Evolutionary conservation across 2,797 vertebrate species (phyloP).

Genomic region (Chromis chromis): DNA sequence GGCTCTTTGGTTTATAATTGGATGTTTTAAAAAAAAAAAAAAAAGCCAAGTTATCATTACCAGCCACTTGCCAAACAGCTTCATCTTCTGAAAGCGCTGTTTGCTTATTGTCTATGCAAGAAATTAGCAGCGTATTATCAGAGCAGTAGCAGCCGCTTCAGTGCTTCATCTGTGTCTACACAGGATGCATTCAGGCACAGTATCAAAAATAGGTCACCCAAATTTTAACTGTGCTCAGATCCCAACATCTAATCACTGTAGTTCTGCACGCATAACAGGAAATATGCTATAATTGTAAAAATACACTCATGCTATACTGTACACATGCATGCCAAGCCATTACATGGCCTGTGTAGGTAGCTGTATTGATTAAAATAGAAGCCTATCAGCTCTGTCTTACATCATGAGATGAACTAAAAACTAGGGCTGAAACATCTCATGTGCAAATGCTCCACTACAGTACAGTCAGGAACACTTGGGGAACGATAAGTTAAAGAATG

Average conservation of each 20-base stretch:
- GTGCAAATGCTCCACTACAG: background rate
- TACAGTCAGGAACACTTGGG: background rate
- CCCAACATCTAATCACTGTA: background rate
- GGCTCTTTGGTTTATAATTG: constrained; percentile 27
- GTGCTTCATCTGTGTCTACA: background rate
- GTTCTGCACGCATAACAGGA: background rate
- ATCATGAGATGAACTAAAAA: constrained; percentile 1
- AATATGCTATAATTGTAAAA: background rate
- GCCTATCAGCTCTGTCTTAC: background rate
- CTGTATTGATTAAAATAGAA: constrained; percentile 2
- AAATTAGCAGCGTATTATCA: constrained; percentile 1
- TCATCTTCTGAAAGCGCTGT: constrained; percentile 7
- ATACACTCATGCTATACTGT: background rate
- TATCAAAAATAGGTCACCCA: constrained; percentile 31
- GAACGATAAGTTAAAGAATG: background rate
- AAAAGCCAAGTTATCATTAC: background rate
- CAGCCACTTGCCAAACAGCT: constrained; percentile 8
- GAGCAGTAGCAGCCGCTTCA: background rate
- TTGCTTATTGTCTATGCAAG: background rate
- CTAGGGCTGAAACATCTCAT: background rate
- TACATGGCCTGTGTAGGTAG: background rate
- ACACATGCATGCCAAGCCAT: background rate
- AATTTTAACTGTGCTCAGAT: constrained; percentile 7
- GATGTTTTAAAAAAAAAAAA: constrained; percentile 12
- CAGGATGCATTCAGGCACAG: constrained; percentile 2